Percentiles rank a stretch among this genome's conserved stretches.
Conservation (phyloP, 2,888 invertebrate species). For the Pachycephus smyrnensis region DNA sequence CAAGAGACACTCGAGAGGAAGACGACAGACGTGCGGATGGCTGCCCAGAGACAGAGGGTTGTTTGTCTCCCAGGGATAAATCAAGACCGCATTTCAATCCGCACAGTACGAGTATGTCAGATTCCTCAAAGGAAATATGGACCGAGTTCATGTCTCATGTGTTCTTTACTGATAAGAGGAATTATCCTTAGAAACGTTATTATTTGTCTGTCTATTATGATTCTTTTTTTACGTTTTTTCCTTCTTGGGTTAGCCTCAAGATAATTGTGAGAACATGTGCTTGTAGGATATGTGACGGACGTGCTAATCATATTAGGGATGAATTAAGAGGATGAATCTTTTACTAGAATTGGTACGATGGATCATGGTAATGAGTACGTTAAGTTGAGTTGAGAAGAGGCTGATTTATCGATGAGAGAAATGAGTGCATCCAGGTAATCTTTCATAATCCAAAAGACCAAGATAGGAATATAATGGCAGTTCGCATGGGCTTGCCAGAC, state of each 20-base stretch:
- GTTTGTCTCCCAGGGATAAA: slow-evolving; percentile 20
- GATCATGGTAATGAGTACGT: background rate
- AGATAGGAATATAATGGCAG: background rate
- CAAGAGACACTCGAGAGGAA: slow-evolving; percentile 34
- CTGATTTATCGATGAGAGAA: background rate
- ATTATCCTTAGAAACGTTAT: slow-evolving; percentile 53
- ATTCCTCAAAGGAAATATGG: background rate
- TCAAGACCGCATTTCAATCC: background rate
- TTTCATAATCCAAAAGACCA: background rate
- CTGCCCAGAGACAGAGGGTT: slow-evolving; percentile 28
- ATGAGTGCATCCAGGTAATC: background rate
- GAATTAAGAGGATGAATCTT: too few species aligned
- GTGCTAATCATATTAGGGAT: too few species aligned
- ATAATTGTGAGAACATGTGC: background rate
- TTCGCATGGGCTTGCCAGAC: background rate
- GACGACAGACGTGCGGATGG: slow-evolving; percentile 30
- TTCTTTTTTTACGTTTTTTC: slow-evolving; percentile 10
- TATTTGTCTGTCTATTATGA: slow-evolving; percentile 19
- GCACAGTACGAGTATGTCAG: background rate
- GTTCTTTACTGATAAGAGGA: slow-evolving; percentile 58
- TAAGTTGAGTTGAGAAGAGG: background rate
- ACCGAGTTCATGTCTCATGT: slow-evolving; percentile 42
- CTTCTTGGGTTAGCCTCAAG: slow-evolving; percentile 3
- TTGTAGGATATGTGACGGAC: too few species aligned
- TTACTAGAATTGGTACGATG: too few species aligned